phyloP scores from a whole-genome alignment of 1,140 invertebrate species.

The Orius insidiosus region DNA sequence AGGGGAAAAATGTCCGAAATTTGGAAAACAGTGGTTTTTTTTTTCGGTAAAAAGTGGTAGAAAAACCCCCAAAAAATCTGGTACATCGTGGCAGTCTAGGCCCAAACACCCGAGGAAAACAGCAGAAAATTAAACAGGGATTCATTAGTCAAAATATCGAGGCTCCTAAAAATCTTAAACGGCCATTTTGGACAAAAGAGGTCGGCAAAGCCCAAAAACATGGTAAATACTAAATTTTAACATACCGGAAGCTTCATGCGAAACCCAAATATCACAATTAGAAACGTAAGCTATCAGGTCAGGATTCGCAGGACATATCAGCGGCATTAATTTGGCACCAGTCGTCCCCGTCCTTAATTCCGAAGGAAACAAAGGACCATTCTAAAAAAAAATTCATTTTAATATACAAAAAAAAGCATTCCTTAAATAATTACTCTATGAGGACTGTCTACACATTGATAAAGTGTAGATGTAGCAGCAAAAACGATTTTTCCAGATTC shows the following conservation, averaged over 20 bases:
- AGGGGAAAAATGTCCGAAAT: no score
- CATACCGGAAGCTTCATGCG: constrained; percentile 49
- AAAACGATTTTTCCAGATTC: constrained; percentile 72
- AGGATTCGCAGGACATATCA: constrained; percentile 77
- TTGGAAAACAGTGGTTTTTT: no score
- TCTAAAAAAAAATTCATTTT: constrained; percentile 29
- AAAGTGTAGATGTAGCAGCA: constrained; percentile 71
- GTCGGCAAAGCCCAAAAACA: no score
- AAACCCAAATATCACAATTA: constrained; percentile 78
- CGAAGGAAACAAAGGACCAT: constrained; percentile 46
- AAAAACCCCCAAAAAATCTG: no score
- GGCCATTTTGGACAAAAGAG: no score
- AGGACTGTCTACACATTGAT: constrained; percentile 55
- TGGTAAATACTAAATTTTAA: no score
- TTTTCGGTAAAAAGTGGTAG: no score
- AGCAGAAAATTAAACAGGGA: no score
- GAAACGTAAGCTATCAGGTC: constrained; percentile 80
- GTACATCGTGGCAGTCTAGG: no score
- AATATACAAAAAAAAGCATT: constrained; percentile 1
- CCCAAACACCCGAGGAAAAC: no score
- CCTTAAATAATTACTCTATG: constrained; percentile 34
- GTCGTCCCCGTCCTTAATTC: constrained; percentile 44
- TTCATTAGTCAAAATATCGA: no score
- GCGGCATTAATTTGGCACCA: constrained; percentile 65
- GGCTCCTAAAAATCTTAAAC: no score